Evolutionary conservation across 2,113 vertebrate genomes (phyloP).

Genomic region (Panurus biarmicus): DNA sequence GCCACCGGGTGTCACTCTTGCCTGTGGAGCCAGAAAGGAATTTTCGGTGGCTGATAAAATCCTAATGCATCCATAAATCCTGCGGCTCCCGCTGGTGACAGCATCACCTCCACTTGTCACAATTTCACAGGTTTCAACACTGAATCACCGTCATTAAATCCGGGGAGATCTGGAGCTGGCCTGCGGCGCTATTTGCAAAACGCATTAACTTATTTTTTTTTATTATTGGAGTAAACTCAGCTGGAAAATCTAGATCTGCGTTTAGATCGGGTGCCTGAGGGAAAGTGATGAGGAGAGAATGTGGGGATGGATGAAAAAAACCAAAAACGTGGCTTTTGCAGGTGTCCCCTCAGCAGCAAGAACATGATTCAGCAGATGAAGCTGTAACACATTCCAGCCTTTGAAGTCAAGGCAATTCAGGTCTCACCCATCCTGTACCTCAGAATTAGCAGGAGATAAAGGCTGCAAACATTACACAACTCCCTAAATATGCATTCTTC

Average conservation of each 20-base stretch:
- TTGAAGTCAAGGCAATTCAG: neutral
- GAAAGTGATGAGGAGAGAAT: neutral
- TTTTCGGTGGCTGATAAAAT: neutral
- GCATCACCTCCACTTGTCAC: neutral
- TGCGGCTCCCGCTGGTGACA: neutral
- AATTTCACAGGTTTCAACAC: neutral
- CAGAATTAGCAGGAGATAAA: neutral
- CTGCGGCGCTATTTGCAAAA: neutral
- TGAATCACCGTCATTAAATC: neutral
- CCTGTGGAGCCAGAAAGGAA: neutral
- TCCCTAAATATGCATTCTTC: neutral
- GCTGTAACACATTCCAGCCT: neutral
- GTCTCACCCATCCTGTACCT: neutral
- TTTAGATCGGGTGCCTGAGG: neutral
- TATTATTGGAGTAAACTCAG: neutral
- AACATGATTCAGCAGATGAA: neutral
- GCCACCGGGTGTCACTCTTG: slow-evolving; percentile 46
- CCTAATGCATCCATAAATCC: neutral
- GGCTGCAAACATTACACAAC: neutral
- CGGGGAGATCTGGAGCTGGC: neutral
- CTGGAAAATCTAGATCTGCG: neutral
- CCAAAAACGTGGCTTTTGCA: neutral
- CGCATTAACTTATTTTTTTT: neutral
- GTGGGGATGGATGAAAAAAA: neutral
- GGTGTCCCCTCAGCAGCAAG: neutral